Evolutionary conservation across 2,113 vertebrate species (phyloP).

Genomic region (Xenopus tropicalis): DNA sequence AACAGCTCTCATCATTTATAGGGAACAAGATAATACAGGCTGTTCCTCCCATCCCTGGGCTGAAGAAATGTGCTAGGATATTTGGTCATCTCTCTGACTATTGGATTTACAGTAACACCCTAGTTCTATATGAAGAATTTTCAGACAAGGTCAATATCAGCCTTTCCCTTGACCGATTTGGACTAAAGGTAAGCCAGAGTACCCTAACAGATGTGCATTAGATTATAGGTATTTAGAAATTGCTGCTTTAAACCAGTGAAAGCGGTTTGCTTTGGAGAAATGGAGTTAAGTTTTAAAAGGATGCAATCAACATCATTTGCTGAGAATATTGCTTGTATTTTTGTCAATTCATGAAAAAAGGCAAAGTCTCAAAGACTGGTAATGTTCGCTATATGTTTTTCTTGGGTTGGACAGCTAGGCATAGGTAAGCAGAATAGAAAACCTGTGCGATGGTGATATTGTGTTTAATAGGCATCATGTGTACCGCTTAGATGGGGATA

Average conservation of each 20-base stretch:
- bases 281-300: neutral
- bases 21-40: neutral
- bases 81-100: neutral
- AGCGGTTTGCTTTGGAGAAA: neutral
- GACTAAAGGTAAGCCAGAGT: constrained; percentile 29
- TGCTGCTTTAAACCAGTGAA: too few species aligned
- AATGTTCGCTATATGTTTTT: too few species aligned
- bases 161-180: neutral
- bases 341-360: too few species aligned
- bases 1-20: neutral
- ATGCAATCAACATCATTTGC: neutral
- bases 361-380: too few species aligned
- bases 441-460: too few species aligned
- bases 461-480: too few species aligned
- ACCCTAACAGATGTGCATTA: too few species aligned
- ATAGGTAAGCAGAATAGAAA: too few species aligned
- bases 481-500: constrained; percentile 16
- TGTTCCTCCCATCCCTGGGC: neutral
- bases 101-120: neutral
- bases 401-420: too few species aligned
- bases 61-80: neutral
- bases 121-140: constrained; percentile 52
- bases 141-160: constrained; percentile 64
- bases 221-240: too few species aligned
- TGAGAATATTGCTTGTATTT: too few species aligned